Base-by-base conservation (phyloP, 2,888 invertebrate species). In the Drosophila algonquin region DNA sequence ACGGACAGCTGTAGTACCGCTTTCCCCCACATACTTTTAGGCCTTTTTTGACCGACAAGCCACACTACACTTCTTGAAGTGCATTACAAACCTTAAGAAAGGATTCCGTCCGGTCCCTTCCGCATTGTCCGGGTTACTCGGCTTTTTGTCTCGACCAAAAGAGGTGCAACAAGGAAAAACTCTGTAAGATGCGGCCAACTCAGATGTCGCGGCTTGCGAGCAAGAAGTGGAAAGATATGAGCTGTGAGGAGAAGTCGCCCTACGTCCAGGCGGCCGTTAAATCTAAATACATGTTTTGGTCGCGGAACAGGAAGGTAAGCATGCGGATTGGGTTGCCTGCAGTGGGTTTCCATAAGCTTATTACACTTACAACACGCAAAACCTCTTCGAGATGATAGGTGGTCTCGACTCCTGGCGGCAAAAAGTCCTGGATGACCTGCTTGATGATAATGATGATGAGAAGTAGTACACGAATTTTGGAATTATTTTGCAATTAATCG, bases 351-450 rank as follows among this genome's bases (percentile, higher is more conserved):
- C 21, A 21, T 21, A 21, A 21, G 3, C 21, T 21, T 3, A 21
- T 21, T 21, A 3, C 21, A 21, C 21, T 21, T 21, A 21, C 21
- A 21, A 21, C 3, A 21, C 21, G 21, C n/a, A n/a, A n/a, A n/a
- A 14, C 0, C 50, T 62, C 21, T 46, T 57, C 52, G 6, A 7
- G n/a, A 14, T 81, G 27, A 54, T 65, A 0, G 9, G 44, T 0
- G 27, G 16, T 2, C 21, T 80, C 7, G 21, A 30, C 7, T 3
- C 40, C 9, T 81, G 81, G 83, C 63, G 30, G 4, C n/a, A 35
- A 12, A n/a, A 12, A 6, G 46, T 63, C 5, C n/a, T 58, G 0
- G 45, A 12, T 4, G 30, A 56, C 0, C 8, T 64, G 10, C 0
- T 59, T 6, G 30, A 2, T 10, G 18, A 6, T 0, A 5, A 18